A percentile compares a stretch with the other conserved stretches of the same genome.
Evolutionary conservation across 2,113 vertebrate genomes (phyloP).

Genomic region (Litocranius walleri): DNA sequence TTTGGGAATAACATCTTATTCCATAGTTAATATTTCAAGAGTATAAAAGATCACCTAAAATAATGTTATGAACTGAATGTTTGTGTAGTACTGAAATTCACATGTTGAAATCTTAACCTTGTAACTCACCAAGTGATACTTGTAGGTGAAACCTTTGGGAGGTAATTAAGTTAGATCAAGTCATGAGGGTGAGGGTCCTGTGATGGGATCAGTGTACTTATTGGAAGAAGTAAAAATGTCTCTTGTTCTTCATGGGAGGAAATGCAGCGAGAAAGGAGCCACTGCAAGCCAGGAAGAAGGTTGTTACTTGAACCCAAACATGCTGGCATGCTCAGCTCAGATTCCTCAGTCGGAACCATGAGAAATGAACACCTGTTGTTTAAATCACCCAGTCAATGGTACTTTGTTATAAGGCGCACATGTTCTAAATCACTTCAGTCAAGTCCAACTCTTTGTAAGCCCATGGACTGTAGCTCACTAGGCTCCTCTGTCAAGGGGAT

Average conservation of each 20-base stretch:
- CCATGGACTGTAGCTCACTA: not conserved
- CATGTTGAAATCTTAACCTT: not conserved
- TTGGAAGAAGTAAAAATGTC: not conserved
- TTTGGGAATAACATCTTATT: not conserved
- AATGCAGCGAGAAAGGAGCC: not conserved
- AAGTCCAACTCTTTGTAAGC: not conserved
- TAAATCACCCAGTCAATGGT: not conserved
- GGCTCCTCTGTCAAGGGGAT: not conserved
- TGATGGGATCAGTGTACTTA: not conserved
- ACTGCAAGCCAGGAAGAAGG: not conserved
- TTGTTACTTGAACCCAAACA: not conserved
- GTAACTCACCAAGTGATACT: not conserved
- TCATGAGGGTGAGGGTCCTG: too few relatives aligned
- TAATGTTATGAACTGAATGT: not conserved
- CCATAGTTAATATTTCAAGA: not conserved
- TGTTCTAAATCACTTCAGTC: not conserved
- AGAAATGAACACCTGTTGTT: not conserved
- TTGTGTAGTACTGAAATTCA: not conserved
- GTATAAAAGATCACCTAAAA: not conserved
- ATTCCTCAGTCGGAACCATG: not conserved
- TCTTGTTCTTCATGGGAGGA: not conserved
- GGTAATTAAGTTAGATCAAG: not conserved
- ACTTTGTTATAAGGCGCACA: not conserved
- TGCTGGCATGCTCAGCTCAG: not conserved
- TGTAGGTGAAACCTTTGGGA: not conserved